These are phyloP conservation scores for Drosophila murphyi DNA, from an alignment of 1,140 invertebrate species.

Conservation along the genomic window DNA sequence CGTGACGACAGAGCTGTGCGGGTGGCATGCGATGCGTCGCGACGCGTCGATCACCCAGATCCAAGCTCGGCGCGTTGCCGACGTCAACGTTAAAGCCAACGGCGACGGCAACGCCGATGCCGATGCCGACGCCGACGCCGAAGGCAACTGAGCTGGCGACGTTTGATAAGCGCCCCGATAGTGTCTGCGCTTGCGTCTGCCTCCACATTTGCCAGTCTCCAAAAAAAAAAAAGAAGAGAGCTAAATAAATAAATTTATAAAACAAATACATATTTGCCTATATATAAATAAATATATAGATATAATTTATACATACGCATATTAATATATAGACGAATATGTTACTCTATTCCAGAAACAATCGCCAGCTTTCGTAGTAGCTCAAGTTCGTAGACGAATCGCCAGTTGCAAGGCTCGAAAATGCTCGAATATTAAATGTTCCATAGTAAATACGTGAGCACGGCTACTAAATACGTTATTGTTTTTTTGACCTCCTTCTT, in stretches of 20 bases:
- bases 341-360: neutral
- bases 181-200: neutral
- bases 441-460: neutral
- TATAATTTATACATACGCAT: neutral
- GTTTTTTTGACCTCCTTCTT: no score
- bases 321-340: neutral
- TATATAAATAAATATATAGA: constrained; percentile 1
- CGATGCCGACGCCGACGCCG: neutral
- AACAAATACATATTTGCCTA: neutral
- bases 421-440: neutral
- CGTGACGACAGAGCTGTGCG: constrained; percentile 5
- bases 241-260: neutral
- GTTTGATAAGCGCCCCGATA: constrained; percentile 21
- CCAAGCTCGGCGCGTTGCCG: constrained; percentile 9
- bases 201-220: neutral
- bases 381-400: neutral
- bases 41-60: constrained; percentile 30
- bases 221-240: neutral
- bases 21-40: constrained; percentile 10
- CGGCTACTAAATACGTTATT: no score
- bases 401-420: neutral
- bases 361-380: constrained; percentile 4
- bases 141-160: neutral
- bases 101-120: neutral
- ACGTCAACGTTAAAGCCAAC: neutral